phyloP scores from a whole-genome alignment of 2,888 invertebrate genomes.

The Caenorhabditis becei region DNA sequence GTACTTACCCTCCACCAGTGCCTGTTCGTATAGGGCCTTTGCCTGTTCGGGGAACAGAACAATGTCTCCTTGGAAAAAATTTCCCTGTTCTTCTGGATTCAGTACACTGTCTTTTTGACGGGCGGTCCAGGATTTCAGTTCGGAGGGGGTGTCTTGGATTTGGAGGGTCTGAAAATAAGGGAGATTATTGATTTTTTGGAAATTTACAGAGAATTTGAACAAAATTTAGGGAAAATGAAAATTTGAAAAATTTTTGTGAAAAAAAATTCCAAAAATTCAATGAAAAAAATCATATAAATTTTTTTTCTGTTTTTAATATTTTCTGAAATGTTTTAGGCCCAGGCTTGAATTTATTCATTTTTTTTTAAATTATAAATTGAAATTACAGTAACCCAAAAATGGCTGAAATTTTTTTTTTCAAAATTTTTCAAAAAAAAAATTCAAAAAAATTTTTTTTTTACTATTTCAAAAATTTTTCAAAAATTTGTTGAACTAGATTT shows the following conservation, averaged over 20 bases:
- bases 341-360: too few species aligned
- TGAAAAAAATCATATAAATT: too few species aligned
- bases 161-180: slow-evolving; percentile 21
- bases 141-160: slow-evolving; percentile 10
- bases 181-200: background rate
- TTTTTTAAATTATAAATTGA: too few species aligned
- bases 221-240: background rate
- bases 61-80: slow-evolving; percentile 81
- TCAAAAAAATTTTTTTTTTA: background rate
- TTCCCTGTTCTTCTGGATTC: slow-evolving; percentile 77
- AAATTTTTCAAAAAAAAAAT: background rate
- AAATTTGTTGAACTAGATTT: too few species aligned
- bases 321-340: too few species aligned
- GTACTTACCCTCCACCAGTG: slow-evolving; percentile 62
- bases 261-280: background rate
- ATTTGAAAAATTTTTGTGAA: background rate
- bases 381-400: background rate
- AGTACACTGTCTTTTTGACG: slow-evolving; percentile 43
- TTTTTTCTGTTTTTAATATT: background rate
- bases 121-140: slow-evolving; percentile 24
- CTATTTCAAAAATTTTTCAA: background rate
- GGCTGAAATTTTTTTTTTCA: background rate
- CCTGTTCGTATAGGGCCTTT: slow-evolving; percentile 72
- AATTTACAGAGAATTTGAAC: background rate
- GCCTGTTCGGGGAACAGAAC: slow-evolving; percentile 80